Evolutionary conservation across 1,140 invertebrate genomes (phyloP).

Genomic region (Ceratitis capitata): DNA sequence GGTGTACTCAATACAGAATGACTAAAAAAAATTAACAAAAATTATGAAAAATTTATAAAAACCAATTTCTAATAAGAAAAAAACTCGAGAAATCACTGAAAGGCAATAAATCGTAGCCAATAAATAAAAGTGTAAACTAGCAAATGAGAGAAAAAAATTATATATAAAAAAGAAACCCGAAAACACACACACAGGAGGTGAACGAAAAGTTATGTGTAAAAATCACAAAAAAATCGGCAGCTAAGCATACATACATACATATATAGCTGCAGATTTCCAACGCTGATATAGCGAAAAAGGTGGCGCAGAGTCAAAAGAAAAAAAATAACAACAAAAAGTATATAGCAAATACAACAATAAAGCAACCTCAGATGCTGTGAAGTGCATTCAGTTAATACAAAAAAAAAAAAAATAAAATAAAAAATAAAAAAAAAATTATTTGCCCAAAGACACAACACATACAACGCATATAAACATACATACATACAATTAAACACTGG

Average conservation of each 20-base stretch:
- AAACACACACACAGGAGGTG: neutral
- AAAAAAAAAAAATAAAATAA: neutral
- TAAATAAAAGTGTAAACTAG: neutral
- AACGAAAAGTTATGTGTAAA: neutral
- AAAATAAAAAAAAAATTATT: neutral
- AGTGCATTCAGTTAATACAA: neutral
- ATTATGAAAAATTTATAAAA: neutral
- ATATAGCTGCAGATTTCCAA: neutral
- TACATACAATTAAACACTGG: neutral
- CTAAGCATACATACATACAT: neutral
- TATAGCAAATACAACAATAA: neutral
- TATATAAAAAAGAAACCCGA: neutral
- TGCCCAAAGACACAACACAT: neutral
- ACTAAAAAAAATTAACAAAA: neutral
- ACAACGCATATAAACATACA: too few relatives aligned
- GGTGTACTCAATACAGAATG: too few relatives aligned
- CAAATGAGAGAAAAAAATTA: neutral
- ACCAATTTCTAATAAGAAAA: constrained; percentile 33
- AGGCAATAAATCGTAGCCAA: constrained; percentile 32
- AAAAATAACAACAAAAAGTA: neutral
- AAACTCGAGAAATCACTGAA: constrained; percentile 4
- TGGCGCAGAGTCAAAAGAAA: neutral
- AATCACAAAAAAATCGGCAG: neutral
- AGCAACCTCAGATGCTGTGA: neutral
- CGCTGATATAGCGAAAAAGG: neutral